Conservation (phyloP, 2,797 vertebrate species). For the Platalea minor region DNA sequence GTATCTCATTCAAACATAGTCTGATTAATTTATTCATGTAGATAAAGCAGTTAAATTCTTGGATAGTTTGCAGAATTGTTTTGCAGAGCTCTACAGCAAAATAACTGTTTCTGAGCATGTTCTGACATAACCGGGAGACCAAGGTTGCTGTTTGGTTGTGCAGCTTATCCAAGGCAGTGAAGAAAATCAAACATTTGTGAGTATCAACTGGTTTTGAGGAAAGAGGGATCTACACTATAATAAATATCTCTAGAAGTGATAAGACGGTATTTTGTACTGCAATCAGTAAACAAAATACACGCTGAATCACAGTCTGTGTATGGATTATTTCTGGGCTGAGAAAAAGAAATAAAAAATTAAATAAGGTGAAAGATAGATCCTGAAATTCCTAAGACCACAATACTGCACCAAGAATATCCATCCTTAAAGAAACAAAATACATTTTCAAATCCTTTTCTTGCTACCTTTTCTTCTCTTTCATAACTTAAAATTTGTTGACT, state of each 20-base stretch:
- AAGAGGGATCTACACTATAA: background rate
- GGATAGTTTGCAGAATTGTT: background rate
- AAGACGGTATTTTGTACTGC: background rate
- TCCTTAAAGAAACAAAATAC: background rate
- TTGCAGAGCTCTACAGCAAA: background rate
- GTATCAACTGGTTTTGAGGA: background rate
- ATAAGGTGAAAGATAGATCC: background rate
- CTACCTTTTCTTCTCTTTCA: slow-evolving; percentile 4
- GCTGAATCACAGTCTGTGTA: background rate
- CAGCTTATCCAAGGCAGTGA: background rate
- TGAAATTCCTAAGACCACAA: background rate
- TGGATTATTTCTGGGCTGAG: background rate
- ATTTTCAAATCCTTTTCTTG: background rate
- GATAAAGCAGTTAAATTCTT: background rate
- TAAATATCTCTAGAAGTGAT: background rate
- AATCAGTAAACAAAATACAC: background rate
- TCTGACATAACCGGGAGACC: background rate
- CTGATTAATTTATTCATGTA: background rate
- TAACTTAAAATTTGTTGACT: slow-evolving; percentile 13
- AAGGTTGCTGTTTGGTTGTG: background rate
- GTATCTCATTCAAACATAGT: background rate
- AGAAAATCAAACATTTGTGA: background rate
- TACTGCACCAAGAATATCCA: background rate
- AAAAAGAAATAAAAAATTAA: background rate
- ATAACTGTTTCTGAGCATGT: background rate